Evolutionary conservation across 2,888 invertebrate species (phyloP), one percentile per base, ranked within the genome.

Genomic region (Metallyticus violacea): DNA sequence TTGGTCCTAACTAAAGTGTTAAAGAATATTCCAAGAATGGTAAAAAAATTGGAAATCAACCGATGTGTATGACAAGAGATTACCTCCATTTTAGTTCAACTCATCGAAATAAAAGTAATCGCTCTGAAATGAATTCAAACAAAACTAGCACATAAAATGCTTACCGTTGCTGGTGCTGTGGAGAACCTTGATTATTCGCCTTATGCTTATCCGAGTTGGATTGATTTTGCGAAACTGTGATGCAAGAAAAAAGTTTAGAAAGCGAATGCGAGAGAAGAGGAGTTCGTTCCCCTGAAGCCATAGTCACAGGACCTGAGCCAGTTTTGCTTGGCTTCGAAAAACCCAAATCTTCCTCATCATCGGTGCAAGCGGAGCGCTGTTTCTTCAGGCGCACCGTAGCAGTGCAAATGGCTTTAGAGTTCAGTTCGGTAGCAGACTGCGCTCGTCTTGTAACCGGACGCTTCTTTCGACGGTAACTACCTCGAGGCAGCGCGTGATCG

Each of bases 251-350:
- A 90, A 96, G 92, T 91, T 95, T 96, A 29, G 96, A 96, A 87
- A 97, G 92, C 88, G 95, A 96, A 92, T 95, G 94, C 89, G 95
- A 93, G 90, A 96, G 94, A 87, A 95, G 93, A 28, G 95, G 95
- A 29, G 95, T 91, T 76, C 90, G 91, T 76, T 92, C 92, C 62
- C 90, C 91, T 88, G 94, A 94, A 90, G 94, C 25, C 15, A 40
- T 30, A 25, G 27, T 27, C 5, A 79, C 79, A 28, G 27, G 15
- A 0, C 28, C 29, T 9, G 84, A 7, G 9, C 26, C 25, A 0
- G 87, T 26, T 26, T 15, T 28, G 9, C 25, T 29, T 7, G 25
- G 26, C 26, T 76, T 80, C 22, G 22, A 25, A 27, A 78, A 27
- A 2, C 40, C 82, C 1, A 26, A 0, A 22, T 92, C 92, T 90